Base-by-base conservation (phyloP, 2,888 invertebrate genomes). In the Noctua comes region DNA sequence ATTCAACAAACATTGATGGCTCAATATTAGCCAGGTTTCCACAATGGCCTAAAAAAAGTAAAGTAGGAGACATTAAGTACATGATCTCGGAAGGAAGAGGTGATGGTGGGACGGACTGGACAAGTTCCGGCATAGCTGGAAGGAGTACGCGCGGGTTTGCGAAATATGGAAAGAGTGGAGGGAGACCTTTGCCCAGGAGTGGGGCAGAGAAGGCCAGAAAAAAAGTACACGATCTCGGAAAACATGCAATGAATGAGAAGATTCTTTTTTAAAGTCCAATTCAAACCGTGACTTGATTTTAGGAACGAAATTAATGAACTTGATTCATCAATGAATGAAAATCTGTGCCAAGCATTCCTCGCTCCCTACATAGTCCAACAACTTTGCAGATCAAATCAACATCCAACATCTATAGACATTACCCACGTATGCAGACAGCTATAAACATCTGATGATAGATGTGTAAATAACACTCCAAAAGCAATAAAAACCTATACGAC, bases 401-500 rank as follows among this genome's bases (percentile, higher is more conserved):
- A 74, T 43, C 57, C 69, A 80, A 51, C 57, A 66, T 59, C 62
- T 57, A 64, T 71, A 64, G 11, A 27, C 16, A 57, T 46, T 68
- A 81, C 24, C 27, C 66, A 31, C 40, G 24, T 68, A 72, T 64
- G 51, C 18, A 77, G 51, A 68, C 51, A 70, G 24, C 62, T 68
- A 84, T 76, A 70, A 76, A 84, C 46, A 66, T 73, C 62, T 66
- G 11, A 76, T 69, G 69, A 83, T 73, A 72, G 31, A 84, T 76
- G 48, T 73, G 68, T 80, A 72, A 83, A 79, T 83, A 84, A 51
- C 73, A 64, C 72, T 80, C 57, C 43, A 64, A 70, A 62, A 73
- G 72, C 76, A 70, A 84, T 80, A 83, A 80, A 80, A 84, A 84
- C 36, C 69, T 70, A 70, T 70, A 80, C 48, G 36, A 84, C 68